These are phyloP conservation scores for Gobio gobio DNA, from an alignment of 2,113 vertebrate genomes.

Conservation along the genomic window DNA sequence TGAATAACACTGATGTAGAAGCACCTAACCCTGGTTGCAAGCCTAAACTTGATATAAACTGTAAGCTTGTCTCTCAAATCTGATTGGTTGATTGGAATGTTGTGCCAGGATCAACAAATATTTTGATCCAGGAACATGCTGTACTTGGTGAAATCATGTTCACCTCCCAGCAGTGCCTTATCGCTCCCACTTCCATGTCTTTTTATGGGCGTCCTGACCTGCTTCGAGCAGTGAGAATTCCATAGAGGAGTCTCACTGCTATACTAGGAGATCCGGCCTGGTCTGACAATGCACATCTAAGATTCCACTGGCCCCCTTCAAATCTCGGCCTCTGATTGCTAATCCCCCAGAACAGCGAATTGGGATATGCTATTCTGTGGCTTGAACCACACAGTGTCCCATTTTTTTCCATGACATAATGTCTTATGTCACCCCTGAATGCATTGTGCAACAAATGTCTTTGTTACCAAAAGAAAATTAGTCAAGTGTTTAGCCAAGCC, in stretches of 20 bases:
- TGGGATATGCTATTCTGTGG: constrained; percentile 43
- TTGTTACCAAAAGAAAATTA: constrained; percentile 29
- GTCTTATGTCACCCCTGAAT: constrained; percentile 44
- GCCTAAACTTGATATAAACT: no score
- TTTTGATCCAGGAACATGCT: no score
- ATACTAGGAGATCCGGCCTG: constrained; percentile 39
- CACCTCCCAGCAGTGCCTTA: not conserved
- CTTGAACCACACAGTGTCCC: constrained; percentile 14
- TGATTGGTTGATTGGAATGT: no score
- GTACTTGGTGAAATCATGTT: no score
- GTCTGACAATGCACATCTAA: constrained; percentile 26
- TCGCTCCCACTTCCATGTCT: constrained; percentile 56
- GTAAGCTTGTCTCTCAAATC: no score
- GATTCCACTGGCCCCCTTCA: constrained; percentile 16
- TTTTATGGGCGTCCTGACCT: constrained; percentile 66
- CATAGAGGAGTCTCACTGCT: constrained; percentile 52
- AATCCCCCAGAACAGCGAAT: not conserved
- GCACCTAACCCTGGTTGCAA: no score
- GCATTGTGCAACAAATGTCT: constrained; percentile 24
- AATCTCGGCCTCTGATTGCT: not conserved
- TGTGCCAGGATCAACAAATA: no score
- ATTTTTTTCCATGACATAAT: constrained; percentile 42
- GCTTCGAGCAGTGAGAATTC: constrained; percentile 61
- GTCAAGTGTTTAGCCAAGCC: not conserved
- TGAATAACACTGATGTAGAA: no score